These are phyloP conservation scores for Anas platyrhynchos DNA, from an alignment of 2,113 vertebrate genomes.

Conservation along the genomic window DNA sequence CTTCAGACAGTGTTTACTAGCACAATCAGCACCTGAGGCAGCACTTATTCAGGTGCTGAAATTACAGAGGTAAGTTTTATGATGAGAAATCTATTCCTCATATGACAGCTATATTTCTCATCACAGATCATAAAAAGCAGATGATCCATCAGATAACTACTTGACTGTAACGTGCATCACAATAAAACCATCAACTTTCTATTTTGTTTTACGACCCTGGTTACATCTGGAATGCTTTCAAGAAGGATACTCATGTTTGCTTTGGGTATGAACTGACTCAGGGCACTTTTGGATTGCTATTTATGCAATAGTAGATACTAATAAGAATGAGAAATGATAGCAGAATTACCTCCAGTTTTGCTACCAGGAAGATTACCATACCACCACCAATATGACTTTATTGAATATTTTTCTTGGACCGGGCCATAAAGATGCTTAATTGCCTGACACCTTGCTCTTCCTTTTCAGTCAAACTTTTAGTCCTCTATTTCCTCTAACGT, in stretches of 20 bases:
- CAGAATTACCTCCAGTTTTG: slow-evolving; percentile 36
- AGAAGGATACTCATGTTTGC: slow-evolving; percentile 48
- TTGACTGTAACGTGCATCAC: slow-evolving; percentile 55
- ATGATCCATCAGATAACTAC: slow-evolving; percentile 70
- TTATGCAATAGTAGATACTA: slow-evolving; percentile 17
- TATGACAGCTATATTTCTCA: slow-evolving; percentile 70
- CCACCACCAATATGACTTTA: neutral
- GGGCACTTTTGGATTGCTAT: slow-evolving; percentile 51
- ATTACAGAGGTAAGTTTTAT: slow-evolving; percentile 59
- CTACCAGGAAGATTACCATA: neutral
- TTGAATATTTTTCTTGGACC: slow-evolving; percentile 16
- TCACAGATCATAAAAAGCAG: slow-evolving; percentile 74
- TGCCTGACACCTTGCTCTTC: neutral
- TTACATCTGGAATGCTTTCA: slow-evolving; percentile 77
- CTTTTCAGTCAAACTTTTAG: neutral
- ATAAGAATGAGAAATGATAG: slow-evolving; percentile 35
- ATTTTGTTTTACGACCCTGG: slow-evolving; percentile 67
- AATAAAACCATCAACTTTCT: slow-evolving; percentile 77
- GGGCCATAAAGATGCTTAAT: neutral
- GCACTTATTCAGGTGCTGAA: slow-evolving; percentile 70
- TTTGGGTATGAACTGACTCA: slow-evolving; percentile 54
- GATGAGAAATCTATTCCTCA: slow-evolving; percentile 47
- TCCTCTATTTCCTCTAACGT: neutral
- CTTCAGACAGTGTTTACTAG: slow-evolving; percentile 47
- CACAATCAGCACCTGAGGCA: slow-evolving; percentile 34